A percentile compares a stretch with the other conserved stretches of the same genome.
These are phyloP conservation scores for Onychomys leucogaster DNA, from an alignment of 2,797 vertebrate species.

Conservation along the genomic window DNA sequence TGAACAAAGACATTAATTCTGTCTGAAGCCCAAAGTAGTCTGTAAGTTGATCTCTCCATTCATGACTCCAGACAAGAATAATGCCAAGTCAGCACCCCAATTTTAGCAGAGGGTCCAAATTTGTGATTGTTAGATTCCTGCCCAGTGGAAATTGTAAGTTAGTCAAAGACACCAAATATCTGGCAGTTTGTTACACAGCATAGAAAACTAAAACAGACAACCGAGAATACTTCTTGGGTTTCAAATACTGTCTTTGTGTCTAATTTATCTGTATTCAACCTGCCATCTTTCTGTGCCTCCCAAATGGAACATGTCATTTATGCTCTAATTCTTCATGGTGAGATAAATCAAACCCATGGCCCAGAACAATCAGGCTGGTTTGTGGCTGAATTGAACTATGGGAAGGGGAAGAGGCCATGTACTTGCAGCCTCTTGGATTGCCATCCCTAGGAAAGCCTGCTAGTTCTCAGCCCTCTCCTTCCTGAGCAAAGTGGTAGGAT, in stretches of 20 bases:
- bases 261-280: not conserved
- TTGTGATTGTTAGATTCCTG: not conserved
- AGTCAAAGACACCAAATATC: not conserved
- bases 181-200: not conserved
- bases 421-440: not conserved
- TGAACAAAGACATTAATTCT: not conserved
- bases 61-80: not conserved
- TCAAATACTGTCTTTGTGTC: not conserved
- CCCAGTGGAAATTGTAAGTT: not conserved
- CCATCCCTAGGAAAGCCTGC: not conserved
- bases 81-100: no score
- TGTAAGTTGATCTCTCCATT: not conserved
- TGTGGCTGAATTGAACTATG: not conserved
- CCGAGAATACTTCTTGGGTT: not conserved
- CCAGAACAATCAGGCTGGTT: not conserved
- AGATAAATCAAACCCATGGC: not conserved
- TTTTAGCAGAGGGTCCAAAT: not conserved
- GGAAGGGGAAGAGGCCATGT: not conserved
- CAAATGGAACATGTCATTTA: not conserved
- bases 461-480: not conserved
- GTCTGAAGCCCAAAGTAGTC: not conserved
- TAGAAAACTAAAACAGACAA: not conserved
- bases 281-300: not conserved
- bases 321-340: not conserved
- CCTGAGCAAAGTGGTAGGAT: not conserved